These are phyloP conservation scores for Phylloscopus trochiloides DNA, from an alignment of 2,113 vertebrate genomes.

Conservation along the genomic window DNA sequence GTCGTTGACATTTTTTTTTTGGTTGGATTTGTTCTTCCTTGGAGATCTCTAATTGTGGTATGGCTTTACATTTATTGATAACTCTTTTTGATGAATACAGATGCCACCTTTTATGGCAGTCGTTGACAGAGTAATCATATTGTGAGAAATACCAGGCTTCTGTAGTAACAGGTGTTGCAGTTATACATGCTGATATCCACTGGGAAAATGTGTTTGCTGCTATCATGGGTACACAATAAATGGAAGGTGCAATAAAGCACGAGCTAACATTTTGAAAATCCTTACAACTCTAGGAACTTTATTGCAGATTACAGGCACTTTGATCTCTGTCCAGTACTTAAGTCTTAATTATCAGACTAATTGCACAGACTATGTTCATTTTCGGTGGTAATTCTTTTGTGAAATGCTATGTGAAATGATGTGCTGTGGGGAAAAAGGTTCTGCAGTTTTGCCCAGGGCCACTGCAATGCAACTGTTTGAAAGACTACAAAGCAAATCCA, in stretches of 20 bases:
- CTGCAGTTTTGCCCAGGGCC: background rate
- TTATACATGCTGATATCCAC: conserved; percentile 83
- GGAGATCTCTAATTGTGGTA: conserved; percentile 89
- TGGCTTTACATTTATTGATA: conserved; percentile 91
- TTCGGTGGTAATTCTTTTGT: conserved; percentile 93
- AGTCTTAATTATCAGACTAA: conserved; percentile 99
- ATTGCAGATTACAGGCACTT: conserved; percentile 91
- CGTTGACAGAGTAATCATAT: conserved; percentile 98
- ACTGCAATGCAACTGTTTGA: background rate
- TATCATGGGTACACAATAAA: conserved; percentile 85
- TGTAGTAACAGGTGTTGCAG: conserved; percentile 95
- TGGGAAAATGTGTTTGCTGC: conserved; percentile 89
- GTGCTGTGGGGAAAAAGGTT: background rate
- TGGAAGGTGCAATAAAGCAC: conserved; percentile 86
- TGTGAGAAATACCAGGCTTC: conserved; percentile 88
- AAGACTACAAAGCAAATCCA: conserved; percentile 24
- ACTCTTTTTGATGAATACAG: conserved; percentile 95
- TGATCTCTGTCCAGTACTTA: conserved; percentile 96
- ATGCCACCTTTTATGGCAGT: conserved; percentile 85
- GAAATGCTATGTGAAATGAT: conserved; percentile 23
- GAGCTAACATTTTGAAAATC: conserved; percentile 83
- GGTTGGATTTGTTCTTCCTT: conserved; percentile 84
- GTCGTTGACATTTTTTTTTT: conserved; percentile 76
- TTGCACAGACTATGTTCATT: conserved; percentile 95
- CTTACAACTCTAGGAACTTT: conserved; percentile 92